These are phyloP conservation scores for Raphicerus campestris DNA, from an alignment of 2,113 vertebrate genomes.

Conservation along the genomic window DNA sequence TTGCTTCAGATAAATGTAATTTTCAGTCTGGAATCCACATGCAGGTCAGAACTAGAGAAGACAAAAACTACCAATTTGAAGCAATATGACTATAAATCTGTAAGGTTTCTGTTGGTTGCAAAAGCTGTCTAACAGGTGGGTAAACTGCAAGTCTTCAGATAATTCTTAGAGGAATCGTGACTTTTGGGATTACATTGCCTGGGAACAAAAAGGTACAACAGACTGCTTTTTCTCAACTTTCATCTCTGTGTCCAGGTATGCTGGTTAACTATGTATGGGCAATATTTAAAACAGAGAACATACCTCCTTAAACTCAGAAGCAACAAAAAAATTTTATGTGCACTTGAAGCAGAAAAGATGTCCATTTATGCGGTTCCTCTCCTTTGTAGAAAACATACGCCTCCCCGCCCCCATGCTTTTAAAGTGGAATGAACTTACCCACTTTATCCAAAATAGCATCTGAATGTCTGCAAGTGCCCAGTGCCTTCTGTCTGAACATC, in stretches of 20 bases:
- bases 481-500: neutral
- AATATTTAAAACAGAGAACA: constrained; percentile 37
- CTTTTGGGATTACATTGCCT: constrained; percentile 1
- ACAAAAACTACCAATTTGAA: constrained; percentile 63
- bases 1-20: constrained; percentile 71
- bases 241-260: constrained; percentile 54
- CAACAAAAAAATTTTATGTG: neutral
- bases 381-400: constrained; percentile 32
- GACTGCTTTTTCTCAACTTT: constrained; percentile 18
- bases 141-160: constrained; percentile 35
- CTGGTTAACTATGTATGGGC: constrained; percentile 42
- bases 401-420: neutral
- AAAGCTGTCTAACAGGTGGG: constrained; percentile 52
- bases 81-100: constrained; percentile 37
- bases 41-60: constrained; percentile 65
- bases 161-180: constrained; percentile 42
- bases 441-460: neutral
- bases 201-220: neutral
- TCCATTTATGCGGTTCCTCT: neutral
- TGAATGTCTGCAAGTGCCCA: neutral
- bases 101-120: constrained; percentile 41
- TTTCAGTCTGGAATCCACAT: constrained; percentile 79
- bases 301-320: constrained; percentile 1
- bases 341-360: constrained; percentile 21
- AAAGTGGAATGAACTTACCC: neutral